phyloP scores from a whole-genome alignment of 2,888 invertebrate genomes.

The Ectropis crepuscularia region DNA sequence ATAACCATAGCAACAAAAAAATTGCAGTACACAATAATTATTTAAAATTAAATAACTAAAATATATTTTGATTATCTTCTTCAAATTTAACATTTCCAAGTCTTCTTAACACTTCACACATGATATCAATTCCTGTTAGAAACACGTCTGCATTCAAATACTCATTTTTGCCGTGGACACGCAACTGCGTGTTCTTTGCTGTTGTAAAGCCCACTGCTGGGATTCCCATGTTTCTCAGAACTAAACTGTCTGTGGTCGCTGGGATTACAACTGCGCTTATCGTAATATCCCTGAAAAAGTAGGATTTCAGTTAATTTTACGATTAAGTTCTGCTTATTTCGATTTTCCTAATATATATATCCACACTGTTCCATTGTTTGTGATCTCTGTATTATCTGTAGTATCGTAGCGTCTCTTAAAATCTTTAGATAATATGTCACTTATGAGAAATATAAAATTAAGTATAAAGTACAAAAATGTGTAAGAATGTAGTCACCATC shows the following conservation, averaged over 20 bases:
- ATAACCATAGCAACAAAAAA: too few species aligned
- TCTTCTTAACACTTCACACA: conserved; percentile 8
- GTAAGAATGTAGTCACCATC: too few species aligned
- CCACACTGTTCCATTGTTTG: too few species aligned
- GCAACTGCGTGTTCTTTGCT: neutral
- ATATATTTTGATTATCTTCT: neutral
- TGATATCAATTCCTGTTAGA: conserved; percentile 10
- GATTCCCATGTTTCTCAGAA: conserved; percentile 6
- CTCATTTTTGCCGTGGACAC: conserved; percentile 3
- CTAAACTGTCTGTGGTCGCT: conserved; percentile 11
- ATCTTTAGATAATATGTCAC: too few species aligned
- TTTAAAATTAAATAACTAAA: neutral
- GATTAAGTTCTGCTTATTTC: too few species aligned
- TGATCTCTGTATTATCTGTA: too few species aligned
- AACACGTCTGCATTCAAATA: conserved; percentile 41
- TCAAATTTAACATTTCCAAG: conserved; percentile 5
- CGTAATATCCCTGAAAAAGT: conserved; percentile 3
- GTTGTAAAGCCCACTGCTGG: conserved; percentile 11
- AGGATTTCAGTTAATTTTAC: neutral
- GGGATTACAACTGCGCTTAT: neutral
- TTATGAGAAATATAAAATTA: too few species aligned
- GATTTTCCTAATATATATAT: too few species aligned
- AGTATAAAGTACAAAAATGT: too few species aligned
- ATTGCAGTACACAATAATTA: neutral
- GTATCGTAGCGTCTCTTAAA: too few species aligned